These are phyloP conservation scores for Saccostrea cuccullata DNA, from an alignment of 1,140 invertebrate species.

Conservation along the genomic window DNA sequence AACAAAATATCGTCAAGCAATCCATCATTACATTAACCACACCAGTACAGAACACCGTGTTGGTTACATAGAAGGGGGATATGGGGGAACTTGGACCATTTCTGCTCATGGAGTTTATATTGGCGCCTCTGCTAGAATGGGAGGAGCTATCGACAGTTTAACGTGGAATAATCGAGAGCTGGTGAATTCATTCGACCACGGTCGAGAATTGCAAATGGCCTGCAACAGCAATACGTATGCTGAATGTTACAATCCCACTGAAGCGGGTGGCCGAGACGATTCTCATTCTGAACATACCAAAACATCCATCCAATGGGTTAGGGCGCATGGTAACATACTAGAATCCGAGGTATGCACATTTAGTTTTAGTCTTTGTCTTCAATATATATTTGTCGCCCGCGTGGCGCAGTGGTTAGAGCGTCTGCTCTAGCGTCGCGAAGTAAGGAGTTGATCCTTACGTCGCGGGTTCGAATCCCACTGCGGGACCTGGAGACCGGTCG, in stretches of 20 bases:
- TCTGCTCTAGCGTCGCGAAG: too few species aligned
- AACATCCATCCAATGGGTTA: conserved; percentile 48
- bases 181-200: conserved; percentile 62
- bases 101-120: conserved; percentile 49
- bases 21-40: conserved; percentile 53
- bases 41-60: conserved; percentile 48
- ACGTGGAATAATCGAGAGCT: conserved; percentile 63
- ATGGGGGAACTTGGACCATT: conserved; percentile 56
- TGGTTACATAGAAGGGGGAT: conserved; percentile 57
- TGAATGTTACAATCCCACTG: conserved; percentile 64
- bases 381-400: too few species aligned
- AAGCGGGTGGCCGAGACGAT: conserved; percentile 59
- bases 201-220: conserved; percentile 61
- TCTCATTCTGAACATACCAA: conserved; percentile 35
- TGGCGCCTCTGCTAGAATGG: conserved; percentile 58
- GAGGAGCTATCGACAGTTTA: conserved; percentile 61
- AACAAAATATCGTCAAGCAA: conserved; percentile 50
- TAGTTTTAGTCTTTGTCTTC: too few species aligned
- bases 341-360: conserved; percentile 45
- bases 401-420: too few species aligned
- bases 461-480: too few species aligned
- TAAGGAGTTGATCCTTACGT: too few species aligned
- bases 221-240: conserved; percentile 53
- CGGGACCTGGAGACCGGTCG: too few species aligned
- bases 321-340: conserved; percentile 41